These are phyloP conservation scores for Denticeps clupeoides DNA, from an alignment of 2,797 vertebrate genomes.

Conservation along the genomic window DNA sequence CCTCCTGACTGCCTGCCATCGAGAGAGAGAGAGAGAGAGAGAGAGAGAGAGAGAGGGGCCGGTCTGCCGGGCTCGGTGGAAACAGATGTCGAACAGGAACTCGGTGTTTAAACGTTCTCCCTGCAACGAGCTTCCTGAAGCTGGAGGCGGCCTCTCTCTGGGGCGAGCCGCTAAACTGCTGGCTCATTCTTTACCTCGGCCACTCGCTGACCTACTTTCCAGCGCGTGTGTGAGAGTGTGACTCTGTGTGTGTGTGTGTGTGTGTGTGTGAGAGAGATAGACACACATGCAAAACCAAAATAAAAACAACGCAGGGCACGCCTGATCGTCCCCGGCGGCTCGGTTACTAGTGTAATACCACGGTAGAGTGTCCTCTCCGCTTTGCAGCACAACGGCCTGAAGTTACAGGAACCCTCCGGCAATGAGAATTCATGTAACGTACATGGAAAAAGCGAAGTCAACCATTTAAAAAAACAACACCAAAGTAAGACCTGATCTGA, in stretches of 20 bases:
- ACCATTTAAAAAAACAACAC: too few relatives aligned
- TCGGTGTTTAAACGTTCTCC: conserved; percentile 63
- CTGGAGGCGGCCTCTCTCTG: conserved; percentile 35
- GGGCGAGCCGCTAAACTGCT: conserved; percentile 61
- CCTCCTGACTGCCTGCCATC: too few relatives aligned
- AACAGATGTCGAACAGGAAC: conserved; percentile 70
- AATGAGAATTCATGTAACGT: too few relatives aligned
- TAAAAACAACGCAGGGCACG: neutral
- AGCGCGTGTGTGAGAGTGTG: conserved; percentile 2
- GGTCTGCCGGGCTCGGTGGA: conserved; percentile 37
- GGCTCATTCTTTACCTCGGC: conserved; percentile 66
- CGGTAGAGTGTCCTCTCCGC: too few relatives aligned
- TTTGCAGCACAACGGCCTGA: too few relatives aligned
- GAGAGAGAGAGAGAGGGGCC: conserved; percentile 14
- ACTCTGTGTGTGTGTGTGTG: neutral
- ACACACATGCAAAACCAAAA: conserved; percentile 4
- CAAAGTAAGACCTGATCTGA: too few relatives aligned
- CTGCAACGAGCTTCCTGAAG: conserved; percentile 66
- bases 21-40: conserved; percentile 14
- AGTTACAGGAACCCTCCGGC: too few relatives aligned
- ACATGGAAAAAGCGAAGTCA: too few relatives aligned
- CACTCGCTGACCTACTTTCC: conserved; percentile 65
- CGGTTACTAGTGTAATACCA: too few relatives aligned
- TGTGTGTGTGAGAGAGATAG: neutral
- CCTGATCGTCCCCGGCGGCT: too few relatives aligned